A percentile compares a stretch with the other conserved stretches of the same genome.
phyloP scores from a whole-genome alignment of 2,797 vertebrate species.

The Sandelia bainsii region DNA sequence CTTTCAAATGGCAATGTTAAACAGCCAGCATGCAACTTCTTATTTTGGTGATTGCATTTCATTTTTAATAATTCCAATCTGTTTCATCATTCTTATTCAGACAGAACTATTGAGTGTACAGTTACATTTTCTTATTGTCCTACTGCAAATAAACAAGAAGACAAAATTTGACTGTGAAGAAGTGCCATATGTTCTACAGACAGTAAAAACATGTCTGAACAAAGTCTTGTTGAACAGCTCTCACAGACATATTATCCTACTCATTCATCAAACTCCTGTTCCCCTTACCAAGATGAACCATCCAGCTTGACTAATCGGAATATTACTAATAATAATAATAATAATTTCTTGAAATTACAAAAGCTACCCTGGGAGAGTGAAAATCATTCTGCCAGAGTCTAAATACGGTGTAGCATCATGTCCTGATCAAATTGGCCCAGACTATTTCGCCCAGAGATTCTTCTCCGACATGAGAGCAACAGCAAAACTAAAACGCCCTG shows the following conservation, averaged over 20 bases:
- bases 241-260: conserved; percentile 18
- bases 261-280: conserved; percentile 49
- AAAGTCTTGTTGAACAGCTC: conserved; percentile 46
- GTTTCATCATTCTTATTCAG: conserved; percentile 49
- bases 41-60: background rate
- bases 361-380: conserved; percentile 12
- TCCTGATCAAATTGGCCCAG: too few relatives aligned
- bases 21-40: background rate
- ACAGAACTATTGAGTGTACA: background rate
- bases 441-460: too few relatives aligned
- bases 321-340: conserved; percentile 43
- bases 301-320: conserved; percentile 45
- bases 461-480: background rate
- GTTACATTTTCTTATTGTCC: conserved; percentile 22
- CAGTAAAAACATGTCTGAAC: conserved; percentile 43
- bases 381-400: background rate
- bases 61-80: conserved; percentile 36
- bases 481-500: background rate
- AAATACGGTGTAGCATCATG: too few relatives aligned
- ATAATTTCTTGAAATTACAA: conserved; percentile 35
- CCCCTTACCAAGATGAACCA: conserved; percentile 24
- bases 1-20: background rate
- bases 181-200: conserved; percentile 28
- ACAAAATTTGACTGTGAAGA: conserved; percentile 34
- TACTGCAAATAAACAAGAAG: conserved; percentile 18